Conservation (phyloP, 2,113 vertebrate species). For the Montifringilla adamsi region DNA sequence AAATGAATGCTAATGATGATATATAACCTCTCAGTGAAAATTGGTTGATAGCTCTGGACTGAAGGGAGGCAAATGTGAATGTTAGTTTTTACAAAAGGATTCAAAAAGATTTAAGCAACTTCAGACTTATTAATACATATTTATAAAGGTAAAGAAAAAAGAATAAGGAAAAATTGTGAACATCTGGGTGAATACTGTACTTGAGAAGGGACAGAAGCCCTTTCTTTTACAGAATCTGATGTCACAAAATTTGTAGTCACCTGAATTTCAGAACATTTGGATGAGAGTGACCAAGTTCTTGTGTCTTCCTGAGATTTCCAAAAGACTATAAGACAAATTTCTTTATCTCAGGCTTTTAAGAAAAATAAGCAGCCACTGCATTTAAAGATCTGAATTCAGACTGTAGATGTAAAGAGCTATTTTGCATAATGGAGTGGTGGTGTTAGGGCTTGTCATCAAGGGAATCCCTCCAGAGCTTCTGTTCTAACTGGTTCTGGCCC, state of each 20-base stretch:
- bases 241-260: neutral
- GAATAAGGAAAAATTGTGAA: neutral
- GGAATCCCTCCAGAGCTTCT: neutral
- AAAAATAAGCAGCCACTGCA: neutral
- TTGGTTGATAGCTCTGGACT: neutral
- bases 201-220: neutral
- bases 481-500: fast-evolving
- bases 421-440: fast-evolving
- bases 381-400: neutral
- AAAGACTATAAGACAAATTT: neutral
- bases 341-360: neutral
- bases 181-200: neutral
- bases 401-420: fast-evolving
- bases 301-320: neutral
- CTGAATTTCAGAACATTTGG: neutral
- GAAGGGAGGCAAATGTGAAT: neutral
- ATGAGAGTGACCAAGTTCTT: neutral
- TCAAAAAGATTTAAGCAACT: neutral
- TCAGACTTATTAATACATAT: neutral
- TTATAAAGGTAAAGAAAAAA: neutral
- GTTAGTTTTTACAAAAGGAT: neutral
- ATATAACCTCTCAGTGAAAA: neutral
- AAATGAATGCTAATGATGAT: neutral
- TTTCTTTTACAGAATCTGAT: neutral
- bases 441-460: neutral